Percentiles rank a stretch among this genome's conserved stretches.
These are phyloP conservation scores for Nomada hirtipes DNA, from an alignment of 2,888 invertebrate species.

Conservation along the genomic window DNA sequence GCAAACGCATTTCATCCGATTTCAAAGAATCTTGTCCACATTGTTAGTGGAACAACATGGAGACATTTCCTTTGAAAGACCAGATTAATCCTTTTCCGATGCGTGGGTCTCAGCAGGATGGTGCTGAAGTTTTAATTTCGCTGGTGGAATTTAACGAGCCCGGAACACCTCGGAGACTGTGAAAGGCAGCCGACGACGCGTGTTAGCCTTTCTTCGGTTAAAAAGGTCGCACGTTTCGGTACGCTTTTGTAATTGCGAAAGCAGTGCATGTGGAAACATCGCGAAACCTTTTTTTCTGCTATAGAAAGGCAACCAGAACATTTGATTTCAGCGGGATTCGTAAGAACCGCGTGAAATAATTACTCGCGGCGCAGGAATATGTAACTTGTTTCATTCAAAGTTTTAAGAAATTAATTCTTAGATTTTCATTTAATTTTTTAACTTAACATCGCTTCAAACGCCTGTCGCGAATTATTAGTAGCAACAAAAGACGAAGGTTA, in stretches of 20 bases:
- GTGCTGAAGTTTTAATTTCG: slow-evolving; percentile 34
- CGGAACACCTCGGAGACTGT: slow-evolving; percentile 27
- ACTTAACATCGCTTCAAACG: too few relatives aligned
- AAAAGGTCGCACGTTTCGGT: slow-evolving; percentile 37
- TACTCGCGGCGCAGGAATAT: not conserved
- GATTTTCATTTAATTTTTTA: too few relatives aligned
- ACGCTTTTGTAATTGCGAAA: slow-evolving; percentile 20
- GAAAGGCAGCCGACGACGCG: slow-evolving; percentile 20
- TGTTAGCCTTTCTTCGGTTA: slow-evolving; percentile 32
- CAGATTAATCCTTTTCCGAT: slow-evolving; percentile 27
- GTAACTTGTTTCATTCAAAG: not conserved
- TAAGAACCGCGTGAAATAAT: not conserved
- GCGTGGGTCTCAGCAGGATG: not conserved
- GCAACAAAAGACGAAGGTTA: too few relatives aligned
- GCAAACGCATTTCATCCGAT: not conserved
- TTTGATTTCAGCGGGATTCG: slow-evolving; percentile 12
- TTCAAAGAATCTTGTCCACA: not conserved
- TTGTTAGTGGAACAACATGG: not conserved
- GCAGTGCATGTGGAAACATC: slow-evolving; percentile 19
- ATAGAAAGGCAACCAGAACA: slow-evolving; percentile 16
- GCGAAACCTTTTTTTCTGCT: not conserved
- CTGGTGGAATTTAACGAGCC: slow-evolving; percentile 31
- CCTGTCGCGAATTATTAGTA: too few relatives aligned
- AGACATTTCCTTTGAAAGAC: not conserved
- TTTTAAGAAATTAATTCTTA: not conserved